A percentile compares a stretch with the other conserved stretches of the same genome.
Conservation (phyloP, 2,797 vertebrate genomes). For the Oreochromis mossambicus region DNA sequence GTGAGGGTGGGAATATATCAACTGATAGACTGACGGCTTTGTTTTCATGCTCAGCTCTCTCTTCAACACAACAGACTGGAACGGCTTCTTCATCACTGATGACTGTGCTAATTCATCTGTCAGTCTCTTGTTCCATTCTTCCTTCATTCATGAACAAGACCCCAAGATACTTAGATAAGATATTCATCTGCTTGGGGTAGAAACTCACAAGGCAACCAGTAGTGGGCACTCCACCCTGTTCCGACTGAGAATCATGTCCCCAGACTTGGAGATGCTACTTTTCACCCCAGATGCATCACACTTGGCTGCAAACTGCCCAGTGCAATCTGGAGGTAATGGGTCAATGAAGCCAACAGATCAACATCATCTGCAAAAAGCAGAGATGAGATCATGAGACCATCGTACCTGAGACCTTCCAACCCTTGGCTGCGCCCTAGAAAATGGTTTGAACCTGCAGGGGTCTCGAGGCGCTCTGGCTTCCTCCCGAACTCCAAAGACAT, state of each 20-base stretch:
- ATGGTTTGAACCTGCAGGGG: not conserved
- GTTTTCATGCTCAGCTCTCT: not conserved
- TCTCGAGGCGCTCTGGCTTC: not conserved
- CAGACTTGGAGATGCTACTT: not conserved
- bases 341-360: not conserved
- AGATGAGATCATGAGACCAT: not conserved
- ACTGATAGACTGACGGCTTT: not conserved
- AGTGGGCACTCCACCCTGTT: not conserved
- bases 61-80: not conserved
- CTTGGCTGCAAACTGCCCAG: not conserved
- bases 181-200: not conserved
- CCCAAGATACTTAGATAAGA: not conserved
- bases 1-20: not conserved
- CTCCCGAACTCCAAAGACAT: not conserved
- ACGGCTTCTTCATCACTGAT: not conserved
- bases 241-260: not conserved
- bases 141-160: not conserved
- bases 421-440: not conserved
- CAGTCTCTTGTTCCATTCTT: not conserved
- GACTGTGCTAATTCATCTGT: not conserved
- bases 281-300: not conserved
- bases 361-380: not conserved
- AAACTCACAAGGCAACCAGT: not conserved
- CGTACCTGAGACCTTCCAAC: accelerated
- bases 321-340: not conserved